Evolutionary conservation across 1,140 invertebrate species (phyloP), one percentile per base, ranked within the genome.

Genomic region (Drosophila pseudoananassae): DNA sequence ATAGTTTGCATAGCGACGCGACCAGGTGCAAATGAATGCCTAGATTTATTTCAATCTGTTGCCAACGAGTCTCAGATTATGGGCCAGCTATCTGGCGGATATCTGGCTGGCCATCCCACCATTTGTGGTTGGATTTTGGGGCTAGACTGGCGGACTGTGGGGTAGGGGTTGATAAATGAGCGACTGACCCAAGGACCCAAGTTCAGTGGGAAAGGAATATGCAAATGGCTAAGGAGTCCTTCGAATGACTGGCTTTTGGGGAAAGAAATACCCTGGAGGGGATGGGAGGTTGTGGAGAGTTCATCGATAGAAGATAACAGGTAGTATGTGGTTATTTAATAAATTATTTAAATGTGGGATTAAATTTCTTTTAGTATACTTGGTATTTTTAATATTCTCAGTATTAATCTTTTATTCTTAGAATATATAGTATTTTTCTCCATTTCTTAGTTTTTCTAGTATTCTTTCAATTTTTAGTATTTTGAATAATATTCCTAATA

Each of bases 1-100:
- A 88, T 87, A 87, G 82, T 87, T 88, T 69, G 75, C 83, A 87
- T 87, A 61, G 75, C 33, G 25, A 29, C 14, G 45, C 50, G 57
- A 73, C 40, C 82, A 90, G 87, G 87, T 90, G 81, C 79, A 76
- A 90, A 80, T 87, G 83, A 88, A 90, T 83, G 87, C 71, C 76
- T 75, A 83, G 87, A 90, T 90, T 90, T 90, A 90, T 90, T 90
- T 90, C 87, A 90, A 90, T 90, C 87, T 90, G 82, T 90, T 90
- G 76, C 83, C 83, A 83, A 88, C 82, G 88, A 88, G 83, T 78
- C 82, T 75, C 65, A 78, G 81, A 85, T 85, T 85, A 85, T 78
- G 71, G 58, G 47, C 57, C 59, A 8, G 40, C 6, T 17, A 43
- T 14, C 20, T 12, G 2, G 14, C 25, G 25, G 25, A 27, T 27